phyloP scores from a whole-genome alignment of 1,140 invertebrate genomes.

The Wiebesia pumilae region DNA sequence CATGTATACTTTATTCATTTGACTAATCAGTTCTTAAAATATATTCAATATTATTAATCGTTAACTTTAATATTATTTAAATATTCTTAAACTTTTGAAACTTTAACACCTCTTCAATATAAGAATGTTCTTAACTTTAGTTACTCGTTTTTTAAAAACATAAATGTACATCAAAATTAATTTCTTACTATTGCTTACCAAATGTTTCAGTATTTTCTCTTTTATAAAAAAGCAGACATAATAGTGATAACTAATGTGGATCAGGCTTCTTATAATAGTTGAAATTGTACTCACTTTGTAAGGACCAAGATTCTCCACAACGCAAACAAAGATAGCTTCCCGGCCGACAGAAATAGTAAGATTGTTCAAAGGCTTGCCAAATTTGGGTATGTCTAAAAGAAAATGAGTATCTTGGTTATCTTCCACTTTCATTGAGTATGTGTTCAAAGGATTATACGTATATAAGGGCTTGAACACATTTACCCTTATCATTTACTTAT shows the following conservation, averaged over 20 bases:
- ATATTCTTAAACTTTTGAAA: too few species aligned
- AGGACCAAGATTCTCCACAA: slow-evolving; percentile 84
- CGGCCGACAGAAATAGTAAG: slow-evolving; percentile 85
- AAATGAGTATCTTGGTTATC: slow-evolving; percentile 39
- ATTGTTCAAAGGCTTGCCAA: slow-evolving; percentile 86
- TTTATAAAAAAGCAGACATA: neutral
- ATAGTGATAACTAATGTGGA: neutral
- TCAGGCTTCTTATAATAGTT: neutral
- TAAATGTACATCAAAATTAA: too few species aligned
- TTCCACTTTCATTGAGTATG: slow-evolving; percentile 5
- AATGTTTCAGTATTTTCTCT: neutral
- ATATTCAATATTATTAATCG: too few species aligned
- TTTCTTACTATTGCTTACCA: too few species aligned
- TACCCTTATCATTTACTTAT: neutral
- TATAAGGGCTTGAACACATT: neutral
- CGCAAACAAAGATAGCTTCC: slow-evolving; percentile 86
- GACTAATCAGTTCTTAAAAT: too few species aligned
- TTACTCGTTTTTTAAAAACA: too few species aligned
- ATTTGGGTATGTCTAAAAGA: slow-evolving; percentile 81
- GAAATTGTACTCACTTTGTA: slow-evolving; percentile 80
- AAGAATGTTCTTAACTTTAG: too few species aligned
- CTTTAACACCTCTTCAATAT: too few species aligned
- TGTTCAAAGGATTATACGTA: neutral
- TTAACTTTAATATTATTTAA: too few species aligned
- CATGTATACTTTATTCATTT: too few species aligned